These are phyloP conservation scores for Spilarctia lutea DNA, from an alignment of 2,888 invertebrate genomes.

Conservation along the genomic window DNA sequence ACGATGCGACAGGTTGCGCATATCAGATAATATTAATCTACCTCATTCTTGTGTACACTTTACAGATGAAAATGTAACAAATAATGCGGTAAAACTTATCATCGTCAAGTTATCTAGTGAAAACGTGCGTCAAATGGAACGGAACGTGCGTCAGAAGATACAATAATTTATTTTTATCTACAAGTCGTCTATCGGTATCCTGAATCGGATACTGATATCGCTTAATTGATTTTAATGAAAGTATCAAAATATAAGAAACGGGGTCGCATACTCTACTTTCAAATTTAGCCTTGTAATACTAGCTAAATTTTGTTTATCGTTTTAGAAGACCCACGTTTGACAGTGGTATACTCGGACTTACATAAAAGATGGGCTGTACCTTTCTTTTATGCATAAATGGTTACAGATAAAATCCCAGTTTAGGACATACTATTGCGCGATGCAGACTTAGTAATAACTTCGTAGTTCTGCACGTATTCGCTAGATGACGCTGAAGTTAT, in stretches of 20 bases:
- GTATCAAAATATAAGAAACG: slow-evolving; percentile 2
- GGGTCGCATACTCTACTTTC: background rate
- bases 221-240: slow-evolving; percentile 29
- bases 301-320: background rate
- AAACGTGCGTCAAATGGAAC: slow-evolving; percentile 67
- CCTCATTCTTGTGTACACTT: slow-evolving; percentile 36
- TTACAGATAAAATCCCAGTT: background rate
- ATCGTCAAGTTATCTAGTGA: slow-evolving; percentile 61
- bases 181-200: slow-evolving; percentile 43
- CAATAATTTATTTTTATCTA: slow-evolving; percentile 54
- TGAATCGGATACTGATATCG: slow-evolving; percentile 39
- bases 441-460: background rate
- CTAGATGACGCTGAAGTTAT: background rate
- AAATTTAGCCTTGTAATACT: background rate
- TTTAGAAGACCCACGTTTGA: background rate
- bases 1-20: slow-evolving; percentile 39
- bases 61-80: slow-evolving; percentile 52
- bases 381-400: background rate
- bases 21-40: slow-evolving; percentile 43
- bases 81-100: slow-evolving; percentile 60
- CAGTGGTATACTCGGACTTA: background rate
- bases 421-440: background rate
- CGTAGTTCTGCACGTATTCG: background rate
- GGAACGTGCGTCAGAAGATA: slow-evolving; percentile 66
- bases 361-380: background rate